phyloP scores from a whole-genome alignment of 30 jellyfish, hydroid and myxozoan genomes.

The Hydractinia echinata region DNA sequence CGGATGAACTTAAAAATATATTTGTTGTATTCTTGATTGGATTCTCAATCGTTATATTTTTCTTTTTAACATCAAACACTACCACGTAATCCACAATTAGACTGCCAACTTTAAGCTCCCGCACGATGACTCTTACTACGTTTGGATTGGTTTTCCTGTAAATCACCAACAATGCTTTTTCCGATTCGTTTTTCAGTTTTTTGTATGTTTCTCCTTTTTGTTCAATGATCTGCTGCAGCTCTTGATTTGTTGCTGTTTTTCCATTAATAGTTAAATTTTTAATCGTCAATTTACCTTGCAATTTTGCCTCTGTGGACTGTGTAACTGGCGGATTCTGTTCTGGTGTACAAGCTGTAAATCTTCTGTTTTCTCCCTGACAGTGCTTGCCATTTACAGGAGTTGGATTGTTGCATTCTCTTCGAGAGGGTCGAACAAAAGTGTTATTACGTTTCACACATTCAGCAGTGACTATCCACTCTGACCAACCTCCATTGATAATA shows the following conservation, averaged over 20 bases:
- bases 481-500: not conserved
- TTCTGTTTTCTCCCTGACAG: not conserved
- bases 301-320: not conserved
- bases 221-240: not conserved
- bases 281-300: not conserved
- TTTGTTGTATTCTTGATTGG: not conserved
- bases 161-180: not conserved
- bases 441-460: not conserved
- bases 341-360: not conserved
- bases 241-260: not conserved
- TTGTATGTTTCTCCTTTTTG: not conserved
- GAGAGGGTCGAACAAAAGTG: not conserved
- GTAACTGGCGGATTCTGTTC: not conserved
- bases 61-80: not conserved
- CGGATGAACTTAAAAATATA: not conserved
- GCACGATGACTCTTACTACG: not conserved
- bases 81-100: not conserved
- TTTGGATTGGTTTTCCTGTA: not conserved
- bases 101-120: not conserved
- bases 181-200: conserved; percentile 1
- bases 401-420: not conserved
- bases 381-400: not conserved
- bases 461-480: not conserved
- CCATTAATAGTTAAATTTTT: not conserved
- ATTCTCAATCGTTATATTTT: not conserved